These are phyloP conservation scores for Nomada fucata DNA, from an alignment of 2,888 invertebrate species.

Conservation along the genomic window DNA sequence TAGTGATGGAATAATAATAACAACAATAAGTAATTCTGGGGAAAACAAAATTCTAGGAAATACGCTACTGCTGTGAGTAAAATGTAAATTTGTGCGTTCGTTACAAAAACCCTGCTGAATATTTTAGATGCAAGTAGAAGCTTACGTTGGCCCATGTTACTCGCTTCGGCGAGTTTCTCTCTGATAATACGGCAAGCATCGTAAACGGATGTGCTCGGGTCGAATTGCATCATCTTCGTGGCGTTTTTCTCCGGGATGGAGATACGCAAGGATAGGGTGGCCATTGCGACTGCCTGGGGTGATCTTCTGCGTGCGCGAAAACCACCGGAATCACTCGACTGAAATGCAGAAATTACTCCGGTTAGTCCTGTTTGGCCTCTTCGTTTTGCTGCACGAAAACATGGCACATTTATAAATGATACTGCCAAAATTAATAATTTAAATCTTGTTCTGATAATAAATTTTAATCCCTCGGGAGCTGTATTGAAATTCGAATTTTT, in stretches of 20 bases:
- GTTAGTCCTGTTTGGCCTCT: background rate
- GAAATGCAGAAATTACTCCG: constrained; percentile 59
- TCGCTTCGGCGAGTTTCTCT: constrained; percentile 96
- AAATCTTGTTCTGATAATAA: background rate
- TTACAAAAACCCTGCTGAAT: constrained; percentile 30
- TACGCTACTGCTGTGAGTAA: background rate
- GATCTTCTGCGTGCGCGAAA: constrained; percentile 76
- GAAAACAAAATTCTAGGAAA: too few species aligned
- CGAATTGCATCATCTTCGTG: constrained; percentile 99
- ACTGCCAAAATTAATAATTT: background rate
- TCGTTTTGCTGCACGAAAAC: too few species aligned
- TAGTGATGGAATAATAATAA: too few species aligned
- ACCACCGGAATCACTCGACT: constrained; percentile 81
- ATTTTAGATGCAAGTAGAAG: constrained; percentile 35
- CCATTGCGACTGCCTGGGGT: constrained; percentile 85
- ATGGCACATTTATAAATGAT: background rate
- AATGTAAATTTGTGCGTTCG: constrained; percentile 13
- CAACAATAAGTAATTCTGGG: too few species aligned
- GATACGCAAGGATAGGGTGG: constrained; percentile 92
- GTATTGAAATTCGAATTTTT: background rate
- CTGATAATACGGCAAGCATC: constrained; percentile 98
- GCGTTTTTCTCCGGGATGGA: constrained; percentile 94
- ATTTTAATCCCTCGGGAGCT: background rate
- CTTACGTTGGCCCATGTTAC: constrained; percentile 94
- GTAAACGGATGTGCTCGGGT: constrained; percentile 96